These are phyloP conservation scores for Ancistrus triradiatus DNA, from an alignment of 2,113 vertebrate species.

Conservation along the genomic window DNA sequence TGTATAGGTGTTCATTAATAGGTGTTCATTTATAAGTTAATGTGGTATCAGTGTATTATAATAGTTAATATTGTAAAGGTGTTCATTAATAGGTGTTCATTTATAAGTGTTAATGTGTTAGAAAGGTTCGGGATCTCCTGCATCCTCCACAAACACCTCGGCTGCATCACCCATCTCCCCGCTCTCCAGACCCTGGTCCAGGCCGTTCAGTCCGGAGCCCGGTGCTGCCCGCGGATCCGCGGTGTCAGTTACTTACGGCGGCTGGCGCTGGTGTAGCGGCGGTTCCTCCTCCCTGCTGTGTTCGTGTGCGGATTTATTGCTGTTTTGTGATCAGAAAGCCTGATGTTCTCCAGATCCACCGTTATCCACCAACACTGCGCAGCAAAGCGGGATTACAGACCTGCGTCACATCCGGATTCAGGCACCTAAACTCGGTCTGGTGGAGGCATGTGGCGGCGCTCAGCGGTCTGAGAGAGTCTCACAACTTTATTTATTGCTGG, in stretches of 20 bases:
- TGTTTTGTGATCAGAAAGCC: conserved; percentile 32
- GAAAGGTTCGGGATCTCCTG: no score
- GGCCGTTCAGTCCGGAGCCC: no score
- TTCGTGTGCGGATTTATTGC: not conserved
- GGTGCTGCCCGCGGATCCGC: not conserved
- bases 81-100: no score
- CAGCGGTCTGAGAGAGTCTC: not conserved
- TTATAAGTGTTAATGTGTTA: no score
- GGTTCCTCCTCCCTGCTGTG: not conserved
- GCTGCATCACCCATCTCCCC: no score
- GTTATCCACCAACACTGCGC: conserved; percentile 29
- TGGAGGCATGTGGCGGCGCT: not conserved
- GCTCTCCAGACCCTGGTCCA: no score
- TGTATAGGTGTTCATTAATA: no score
- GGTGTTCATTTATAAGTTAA: no score
- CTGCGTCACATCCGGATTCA: conserved; percentile 73
- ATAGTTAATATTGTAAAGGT: no score
- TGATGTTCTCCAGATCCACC: conserved; percentile 57
- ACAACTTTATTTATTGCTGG: no score
- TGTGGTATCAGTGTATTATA: no score
- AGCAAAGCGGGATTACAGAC: conserved; percentile 48
- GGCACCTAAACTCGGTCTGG: not conserved
- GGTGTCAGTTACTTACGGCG: conserved; percentile 20
- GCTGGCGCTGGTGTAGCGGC: not conserved
- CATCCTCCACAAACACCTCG: no score